These are phyloP conservation scores for Noctuana brunneofusca DNA, from an alignment of 2,888 invertebrate genomes.

Conservation along the genomic window DNA sequence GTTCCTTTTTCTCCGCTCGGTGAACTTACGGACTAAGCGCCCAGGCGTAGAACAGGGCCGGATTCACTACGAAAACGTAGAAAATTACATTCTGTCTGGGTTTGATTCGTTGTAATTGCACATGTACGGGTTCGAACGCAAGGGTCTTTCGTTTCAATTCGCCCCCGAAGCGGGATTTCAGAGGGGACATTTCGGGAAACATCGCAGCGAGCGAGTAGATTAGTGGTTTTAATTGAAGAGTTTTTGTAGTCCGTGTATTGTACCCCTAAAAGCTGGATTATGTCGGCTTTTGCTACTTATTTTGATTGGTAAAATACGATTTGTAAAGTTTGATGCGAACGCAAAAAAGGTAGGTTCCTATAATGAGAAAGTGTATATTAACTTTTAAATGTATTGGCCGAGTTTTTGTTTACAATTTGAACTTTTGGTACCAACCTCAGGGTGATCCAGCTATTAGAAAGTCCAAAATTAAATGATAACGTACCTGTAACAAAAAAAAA, in stretches of 20 bases:
- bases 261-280: conserved; percentile 24
- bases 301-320: conserved; percentile 30
- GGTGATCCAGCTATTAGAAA: neutral
- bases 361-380: neutral
- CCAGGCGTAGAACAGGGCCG: conserved; percentile 37
- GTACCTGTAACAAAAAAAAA: conserved; percentile 7
- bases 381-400: neutral
- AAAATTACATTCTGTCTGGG: conserved; percentile 53
- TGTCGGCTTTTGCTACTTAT: conserved; percentile 37
- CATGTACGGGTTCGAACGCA: conserved; percentile 44
- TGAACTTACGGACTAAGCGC: conserved; percentile 31
- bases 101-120: conserved; percentile 56
- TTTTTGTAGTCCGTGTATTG: conserved; percentile 31
- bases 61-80: conserved; percentile 45
- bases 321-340: conserved; percentile 9
- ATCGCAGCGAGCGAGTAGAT: conserved; percentile 27
- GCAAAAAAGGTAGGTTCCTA: conserved; percentile 11
- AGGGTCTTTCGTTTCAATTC: conserved; percentile 40
- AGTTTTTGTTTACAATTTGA: neutral
- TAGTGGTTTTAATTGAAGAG: conserved; percentile 38
- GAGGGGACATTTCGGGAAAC: conserved; percentile 36
- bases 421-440: neutral
- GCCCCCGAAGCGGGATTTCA: conserved; percentile 19
- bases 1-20: conserved; percentile 37
- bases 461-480: neutral